Base-by-base conservation (phyloP, 2,888 invertebrate species). In the Lasioglossum marginatum region DNA sequence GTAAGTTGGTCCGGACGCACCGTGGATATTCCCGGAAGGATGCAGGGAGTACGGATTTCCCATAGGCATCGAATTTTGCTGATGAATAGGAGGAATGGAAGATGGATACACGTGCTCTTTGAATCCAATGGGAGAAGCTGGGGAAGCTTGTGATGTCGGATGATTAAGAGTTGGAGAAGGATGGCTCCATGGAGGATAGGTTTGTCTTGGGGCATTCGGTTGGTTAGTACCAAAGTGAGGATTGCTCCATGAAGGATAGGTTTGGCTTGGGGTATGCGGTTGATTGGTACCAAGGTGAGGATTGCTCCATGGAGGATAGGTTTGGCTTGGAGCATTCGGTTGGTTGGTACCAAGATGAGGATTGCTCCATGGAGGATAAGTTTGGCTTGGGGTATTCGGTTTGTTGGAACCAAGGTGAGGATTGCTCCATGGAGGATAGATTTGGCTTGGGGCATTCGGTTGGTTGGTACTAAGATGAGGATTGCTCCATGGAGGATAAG, bases 21-120 rank as follows among this genome's bases (percentile, higher is more conserved):
- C 73, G 16, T 89, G 88, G 14, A 80, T 75, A 63, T 77, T 75
- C 63, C 87, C 89, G 19, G 87, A 40, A n/a, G 88, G 70, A 23
- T 90, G 89, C 23, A 79, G 72, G 8, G 90, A 80, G 40, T 93
- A 92, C 71, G 91, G 91, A 85, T 92, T 92, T 68, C 90, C 88
- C 37, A 92, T 80, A 23, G 89, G 83, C 43, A 86, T 66, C 4
- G 84, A 81, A 19, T 23, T 81, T n/a, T 82, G 74, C 8, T 81
- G 82, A 27, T 79, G 31, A 16, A 27, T 27, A 19, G 79, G 43
- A 37, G 63, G 37, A 37, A 45, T 23, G 1, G 31, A 23, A 31
- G 68, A 5, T 43, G 88, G 88, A 37, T 73, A 77, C 6, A 83
- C 45, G 12, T 86, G 73, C 12, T 88, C 74, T 43, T 87, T 90